Evolutionary conservation across 2,888 invertebrate species (phyloP).

Genomic region (Sphaeridia pumilis): DNA sequence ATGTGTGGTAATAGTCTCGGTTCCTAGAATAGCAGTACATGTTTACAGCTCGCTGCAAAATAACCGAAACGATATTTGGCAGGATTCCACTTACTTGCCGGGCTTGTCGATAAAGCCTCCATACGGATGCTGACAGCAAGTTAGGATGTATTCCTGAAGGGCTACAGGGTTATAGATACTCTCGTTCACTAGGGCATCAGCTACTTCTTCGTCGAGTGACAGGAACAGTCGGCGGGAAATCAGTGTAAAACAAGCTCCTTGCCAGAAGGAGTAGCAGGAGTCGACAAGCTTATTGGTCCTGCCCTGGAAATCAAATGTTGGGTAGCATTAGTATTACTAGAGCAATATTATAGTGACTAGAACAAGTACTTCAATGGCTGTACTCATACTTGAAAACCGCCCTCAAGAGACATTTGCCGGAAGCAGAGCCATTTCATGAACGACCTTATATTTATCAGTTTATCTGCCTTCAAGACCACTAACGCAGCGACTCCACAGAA

Average conservation of each 20-base stretch:
- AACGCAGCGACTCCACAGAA: slow-evolving; percentile 92
- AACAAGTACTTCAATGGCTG: too few species aligned
- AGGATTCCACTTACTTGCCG: slow-evolving; percentile 62
- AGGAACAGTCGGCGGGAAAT: slow-evolving; percentile 40
- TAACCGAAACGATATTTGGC: slow-evolving; percentile 1
- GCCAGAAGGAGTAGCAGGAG: slow-evolving; percentile 99
- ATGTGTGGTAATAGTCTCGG: slow-evolving; percentile 91
- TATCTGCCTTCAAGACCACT: slow-evolving; percentile 62
- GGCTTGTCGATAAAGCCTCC: slow-evolving; percentile 97
- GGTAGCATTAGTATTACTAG: too few species aligned
- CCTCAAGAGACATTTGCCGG: slow-evolving; percentile 31
- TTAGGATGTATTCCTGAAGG: slow-evolving; percentile 85
- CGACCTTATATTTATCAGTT: slow-evolving; percentile 61
- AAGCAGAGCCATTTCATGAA: slow-evolving; percentile 43
- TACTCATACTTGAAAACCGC: slow-evolving; percentile 27
- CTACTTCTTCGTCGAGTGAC: slow-evolving; percentile 12
- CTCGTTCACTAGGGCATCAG: slow-evolving; percentile 38
- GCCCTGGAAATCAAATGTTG: slow-evolving; percentile 96
- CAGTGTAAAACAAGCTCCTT: slow-evolving; percentile 82
- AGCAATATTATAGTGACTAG: too few species aligned
- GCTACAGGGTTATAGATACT: slow-evolving; percentile 76
- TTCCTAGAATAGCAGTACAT: slow-evolving; percentile 47
- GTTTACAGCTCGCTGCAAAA: neutral
- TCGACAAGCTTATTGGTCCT: slow-evolving; percentile 97
- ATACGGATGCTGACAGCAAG: slow-evolving; percentile 74